A percentile compares a stretch with the other conserved stretches of the same genome.
These are phyloP conservation scores for Leucophenga maculata DNA, from an alignment of 2,888 invertebrate species.

Conservation along the genomic window DNA sequence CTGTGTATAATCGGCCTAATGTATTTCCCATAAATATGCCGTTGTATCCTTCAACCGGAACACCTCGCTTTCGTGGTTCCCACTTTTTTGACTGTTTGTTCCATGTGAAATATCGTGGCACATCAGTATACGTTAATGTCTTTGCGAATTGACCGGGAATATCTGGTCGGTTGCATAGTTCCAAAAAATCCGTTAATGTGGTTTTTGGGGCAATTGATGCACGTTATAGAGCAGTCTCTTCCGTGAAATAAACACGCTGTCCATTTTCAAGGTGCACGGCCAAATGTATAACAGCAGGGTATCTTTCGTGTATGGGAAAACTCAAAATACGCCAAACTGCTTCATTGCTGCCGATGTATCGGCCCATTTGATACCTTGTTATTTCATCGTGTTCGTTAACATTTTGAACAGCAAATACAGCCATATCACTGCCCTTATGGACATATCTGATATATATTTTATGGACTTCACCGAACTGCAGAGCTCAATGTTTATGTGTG, in stretches of 20 bases:
- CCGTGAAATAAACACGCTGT: slow-evolving; percentile 5
- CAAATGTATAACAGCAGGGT: slow-evolving; percentile 3
- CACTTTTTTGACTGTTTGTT: slow-evolving; percentile 53
- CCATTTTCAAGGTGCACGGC: slow-evolving; percentile 3
- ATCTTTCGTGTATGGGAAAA: slow-evolving; percentile 1
- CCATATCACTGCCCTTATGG: not conserved
- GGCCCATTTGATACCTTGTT: slow-evolving; percentile 2
- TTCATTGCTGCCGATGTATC: slow-evolving; percentile 1
- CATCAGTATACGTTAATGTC: not conserved
- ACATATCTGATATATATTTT: not conserved
- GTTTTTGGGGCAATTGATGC: not conserved
- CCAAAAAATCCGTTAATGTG: too few species aligned
- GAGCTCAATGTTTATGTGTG: slow-evolving; percentile 18
- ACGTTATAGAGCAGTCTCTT: not conserved
- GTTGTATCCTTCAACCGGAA: too few species aligned
- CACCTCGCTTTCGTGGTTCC: slow-evolving; percentile 51
- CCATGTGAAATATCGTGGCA: slow-evolving; percentile 51
- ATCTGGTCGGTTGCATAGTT: slow-evolving; percentile 11
- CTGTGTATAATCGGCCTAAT: too few species aligned
- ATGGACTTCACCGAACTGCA: slow-evolving; percentile 7
- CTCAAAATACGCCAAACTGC: not conserved
- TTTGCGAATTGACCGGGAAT: slow-evolving; percentile 8
- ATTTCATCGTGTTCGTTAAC: not conserved
- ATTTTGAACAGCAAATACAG: not conserved
- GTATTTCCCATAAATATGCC: too few species aligned